Percentiles rank a stretch among this genome's conserved stretches.
Evolutionary conservation across 2,888 invertebrate species (phyloP).

Genomic region (Folsomia candida): DNA sequence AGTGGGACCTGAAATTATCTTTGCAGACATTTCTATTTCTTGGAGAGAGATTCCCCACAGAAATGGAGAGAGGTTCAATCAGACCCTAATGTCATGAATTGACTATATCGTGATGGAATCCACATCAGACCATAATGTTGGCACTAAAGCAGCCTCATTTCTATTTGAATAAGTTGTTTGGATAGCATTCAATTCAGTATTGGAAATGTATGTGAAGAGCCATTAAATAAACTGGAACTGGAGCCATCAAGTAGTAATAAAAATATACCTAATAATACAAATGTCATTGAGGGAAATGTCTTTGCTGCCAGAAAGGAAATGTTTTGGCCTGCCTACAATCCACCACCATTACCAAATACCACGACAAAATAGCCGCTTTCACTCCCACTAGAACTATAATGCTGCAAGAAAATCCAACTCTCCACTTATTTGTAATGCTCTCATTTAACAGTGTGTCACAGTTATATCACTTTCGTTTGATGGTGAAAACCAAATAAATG

Average conservation of each 20-base stretch:
- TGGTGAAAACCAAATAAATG: neutral
- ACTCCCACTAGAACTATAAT: too few species aligned
- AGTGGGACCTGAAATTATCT: neutral
- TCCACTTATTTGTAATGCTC: too few species aligned
- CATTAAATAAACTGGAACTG: conserved; percentile 8
- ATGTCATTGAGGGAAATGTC: neutral
- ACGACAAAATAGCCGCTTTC: too few species aligned
- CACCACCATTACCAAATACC: neutral
- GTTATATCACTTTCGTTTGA: too few species aligned
- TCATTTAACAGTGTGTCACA: too few species aligned
- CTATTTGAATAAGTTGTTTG: neutral
- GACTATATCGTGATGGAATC: neutral
- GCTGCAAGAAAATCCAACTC: too few species aligned
- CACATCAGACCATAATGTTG: neutral
- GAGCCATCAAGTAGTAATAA: conserved; percentile 5
- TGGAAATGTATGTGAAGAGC: neutral
- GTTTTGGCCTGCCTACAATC: neutral
- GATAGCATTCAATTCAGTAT: neutral
- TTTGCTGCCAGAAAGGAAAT: neutral
- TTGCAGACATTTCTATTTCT: too few species aligned
- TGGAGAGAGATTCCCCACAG: too few species aligned
- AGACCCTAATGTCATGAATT: neutral
- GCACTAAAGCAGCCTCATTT: neutral
- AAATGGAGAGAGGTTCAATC: neutral
- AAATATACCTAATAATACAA: conserved; percentile 3